Percentiles rank a stretch among this genome's conserved stretches.
Evolutionary conservation across 2,888 invertebrate species (phyloP).

Genomic region (Leucophenga montana): DNA sequence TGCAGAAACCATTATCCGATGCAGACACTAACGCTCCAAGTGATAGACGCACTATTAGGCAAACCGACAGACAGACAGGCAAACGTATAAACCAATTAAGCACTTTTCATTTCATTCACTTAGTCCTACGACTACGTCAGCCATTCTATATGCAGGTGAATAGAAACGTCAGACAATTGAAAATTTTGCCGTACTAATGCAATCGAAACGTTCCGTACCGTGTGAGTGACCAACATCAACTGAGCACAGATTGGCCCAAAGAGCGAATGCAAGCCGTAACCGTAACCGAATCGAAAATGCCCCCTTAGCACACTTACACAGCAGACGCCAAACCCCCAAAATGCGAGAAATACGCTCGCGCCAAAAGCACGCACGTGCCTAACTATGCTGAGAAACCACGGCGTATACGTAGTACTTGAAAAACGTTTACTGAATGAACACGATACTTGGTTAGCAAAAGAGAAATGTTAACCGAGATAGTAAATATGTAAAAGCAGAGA

Average conservation of each 20-base stretch:
- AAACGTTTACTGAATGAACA: constrained; percentile 19
- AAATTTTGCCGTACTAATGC: no score
- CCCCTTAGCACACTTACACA: constrained; percentile 14
- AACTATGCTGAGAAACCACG: not conserved
- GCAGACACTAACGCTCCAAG: no score
- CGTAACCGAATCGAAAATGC: not conserved
- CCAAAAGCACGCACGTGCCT: constrained; percentile 48
- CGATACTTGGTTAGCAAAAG: constrained; percentile 7
- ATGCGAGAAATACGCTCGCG: constrained; percentile 2
- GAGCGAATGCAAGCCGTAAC: not conserved
- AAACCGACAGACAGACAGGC: no score
- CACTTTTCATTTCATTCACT: no score
- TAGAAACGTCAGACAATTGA: not conserved
- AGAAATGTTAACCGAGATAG: not conserved
- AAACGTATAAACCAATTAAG: no score
- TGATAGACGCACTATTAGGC: no score
- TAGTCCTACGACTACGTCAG: no score
- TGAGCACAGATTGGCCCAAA: constrained; percentile 46
- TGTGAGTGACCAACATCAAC: constrained; percentile 61
- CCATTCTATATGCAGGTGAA: not conserved
- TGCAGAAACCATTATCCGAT: no score
- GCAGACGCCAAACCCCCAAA: constrained; percentile 9
- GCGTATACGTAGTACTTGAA: constrained; percentile 22
- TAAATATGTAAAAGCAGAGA: not conserved
- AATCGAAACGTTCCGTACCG: constrained; percentile 52